Conservation (phyloP, 2,113 vertebrate genomes). For the Tauraco erythrolophus region DNA sequence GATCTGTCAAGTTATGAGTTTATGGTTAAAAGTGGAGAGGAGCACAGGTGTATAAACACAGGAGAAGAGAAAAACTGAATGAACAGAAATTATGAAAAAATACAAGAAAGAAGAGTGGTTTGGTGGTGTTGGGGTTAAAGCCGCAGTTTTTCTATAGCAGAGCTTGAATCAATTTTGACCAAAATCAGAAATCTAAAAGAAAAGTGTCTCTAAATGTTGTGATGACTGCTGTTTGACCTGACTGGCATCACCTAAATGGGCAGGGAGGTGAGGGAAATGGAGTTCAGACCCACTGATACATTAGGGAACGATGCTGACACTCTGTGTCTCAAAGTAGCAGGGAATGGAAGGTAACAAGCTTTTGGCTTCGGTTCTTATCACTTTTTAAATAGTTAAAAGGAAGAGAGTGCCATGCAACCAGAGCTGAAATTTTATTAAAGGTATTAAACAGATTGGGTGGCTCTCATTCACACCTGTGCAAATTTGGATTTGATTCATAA, state of each 20-base stretch:
- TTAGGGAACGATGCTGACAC: neutral
- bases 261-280: neutral
- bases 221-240: neutral
- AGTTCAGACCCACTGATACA: neutral
- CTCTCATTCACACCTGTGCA: slow-evolving; percentile 24
- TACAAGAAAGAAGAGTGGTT: neutral
- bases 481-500: neutral
- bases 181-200: neutral
- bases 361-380: neutral
- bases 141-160: neutral
- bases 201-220: neutral
- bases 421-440: neutral
- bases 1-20: no score
- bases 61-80: neutral
- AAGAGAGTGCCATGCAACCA: neutral
- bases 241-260: neutral
- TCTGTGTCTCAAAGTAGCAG: neutral
- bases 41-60: neutral
- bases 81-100: neutral
- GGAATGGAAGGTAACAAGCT: neutral
- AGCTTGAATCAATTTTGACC: neutral
- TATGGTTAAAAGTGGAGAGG: neutral
- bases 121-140: neutral
- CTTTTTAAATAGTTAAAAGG: neutral
- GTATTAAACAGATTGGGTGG: neutral